Evolutionary conservation across 2,888 invertebrate species (phyloP).

Genomic region (Ophion costatus): DNA sequence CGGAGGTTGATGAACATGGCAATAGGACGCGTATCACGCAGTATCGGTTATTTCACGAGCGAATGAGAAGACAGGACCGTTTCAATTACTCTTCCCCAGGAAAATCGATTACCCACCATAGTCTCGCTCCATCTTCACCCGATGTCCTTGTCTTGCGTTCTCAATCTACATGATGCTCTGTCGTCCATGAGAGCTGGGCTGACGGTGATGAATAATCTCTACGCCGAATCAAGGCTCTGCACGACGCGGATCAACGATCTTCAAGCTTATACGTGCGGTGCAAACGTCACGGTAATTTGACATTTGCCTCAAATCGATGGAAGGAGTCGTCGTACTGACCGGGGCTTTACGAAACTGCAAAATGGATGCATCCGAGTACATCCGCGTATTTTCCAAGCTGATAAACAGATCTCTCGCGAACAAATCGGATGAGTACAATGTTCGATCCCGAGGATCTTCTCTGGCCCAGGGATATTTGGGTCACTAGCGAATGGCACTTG

Average conservation of each 20-base stretch:
- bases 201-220: constrained; percentile 55
- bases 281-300: background rate
- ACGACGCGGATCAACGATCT: no score
- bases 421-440: constrained; percentile 36
- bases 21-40: background rate
- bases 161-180: constrained; percentile 38
- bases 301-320: background rate
- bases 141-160: constrained; percentile 9
- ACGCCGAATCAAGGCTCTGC: background rate
- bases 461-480: background rate
- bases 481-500: background rate
- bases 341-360: no score
- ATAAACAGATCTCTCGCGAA: constrained; percentile 28
- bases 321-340: background rate
- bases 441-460: background rate
- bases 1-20: constrained; percentile 2
- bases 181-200: constrained; percentile 30
- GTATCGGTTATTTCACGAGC: constrained; percentile 56
- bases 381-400: constrained; percentile 34
- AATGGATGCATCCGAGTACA: background rate
- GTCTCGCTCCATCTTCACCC: constrained; percentile 26
- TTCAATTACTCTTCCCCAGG: constrained; percentile 58
- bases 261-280: background rate
- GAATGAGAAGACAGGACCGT: constrained; percentile 50
- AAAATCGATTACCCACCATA: constrained; percentile 48